These are phyloP conservation scores for Corythornis leucogaster DNA, from an alignment of 2,797 vertebrate species.

Conservation along the genomic window DNA sequence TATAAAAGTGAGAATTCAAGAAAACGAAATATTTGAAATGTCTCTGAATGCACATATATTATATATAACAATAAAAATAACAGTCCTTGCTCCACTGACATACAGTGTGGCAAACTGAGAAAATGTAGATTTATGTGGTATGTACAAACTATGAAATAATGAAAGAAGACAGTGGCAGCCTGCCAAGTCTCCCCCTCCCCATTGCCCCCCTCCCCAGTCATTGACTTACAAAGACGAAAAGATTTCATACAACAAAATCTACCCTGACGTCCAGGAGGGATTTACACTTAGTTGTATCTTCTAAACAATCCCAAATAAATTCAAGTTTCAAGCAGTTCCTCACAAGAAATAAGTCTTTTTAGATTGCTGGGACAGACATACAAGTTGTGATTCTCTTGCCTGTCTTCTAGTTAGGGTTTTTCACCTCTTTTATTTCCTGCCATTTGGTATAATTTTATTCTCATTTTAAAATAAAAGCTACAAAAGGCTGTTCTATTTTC, in stretches of 20 bases:
- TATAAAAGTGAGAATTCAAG: slow-evolving; percentile 46
- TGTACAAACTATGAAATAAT: slow-evolving; percentile 55
- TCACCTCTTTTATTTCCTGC: slow-evolving; percentile 62
- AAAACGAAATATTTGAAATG: slow-evolving; percentile 24
- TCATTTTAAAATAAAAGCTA: slow-evolving; percentile 73
- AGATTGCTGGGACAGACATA: neutral
- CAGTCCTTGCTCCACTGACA: slow-evolving; percentile 2
- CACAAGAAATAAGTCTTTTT: neutral
- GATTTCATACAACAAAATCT: slow-evolving; percentile 78
- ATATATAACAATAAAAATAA: slow-evolving; percentile 47
- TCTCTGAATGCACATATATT: slow-evolving; percentile 39
- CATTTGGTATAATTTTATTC: slow-evolving; percentile 69
- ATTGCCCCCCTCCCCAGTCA: slow-evolving; percentile 59
- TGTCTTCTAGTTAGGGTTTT: slow-evolving; percentile 62
- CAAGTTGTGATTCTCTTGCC: neutral
- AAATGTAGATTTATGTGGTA: slow-evolving; percentile 40
- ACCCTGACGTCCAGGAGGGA: slow-evolving; percentile 73
- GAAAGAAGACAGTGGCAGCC: slow-evolving; percentile 67
- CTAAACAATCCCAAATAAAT: slow-evolving; percentile 27
- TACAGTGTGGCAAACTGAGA: slow-evolving; percentile 18
- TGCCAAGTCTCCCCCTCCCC: slow-evolving; percentile 65
- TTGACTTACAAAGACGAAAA: slow-evolving; percentile 84
- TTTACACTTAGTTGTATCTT: slow-evolving; percentile 36
- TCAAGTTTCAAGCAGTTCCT: slow-evolving; percentile 22
- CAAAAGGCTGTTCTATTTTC: slow-evolving; percentile 68